Base-by-base conservation (phyloP, 2,797 vertebrate genomes). In the Ptychadena robeensis region DNA sequence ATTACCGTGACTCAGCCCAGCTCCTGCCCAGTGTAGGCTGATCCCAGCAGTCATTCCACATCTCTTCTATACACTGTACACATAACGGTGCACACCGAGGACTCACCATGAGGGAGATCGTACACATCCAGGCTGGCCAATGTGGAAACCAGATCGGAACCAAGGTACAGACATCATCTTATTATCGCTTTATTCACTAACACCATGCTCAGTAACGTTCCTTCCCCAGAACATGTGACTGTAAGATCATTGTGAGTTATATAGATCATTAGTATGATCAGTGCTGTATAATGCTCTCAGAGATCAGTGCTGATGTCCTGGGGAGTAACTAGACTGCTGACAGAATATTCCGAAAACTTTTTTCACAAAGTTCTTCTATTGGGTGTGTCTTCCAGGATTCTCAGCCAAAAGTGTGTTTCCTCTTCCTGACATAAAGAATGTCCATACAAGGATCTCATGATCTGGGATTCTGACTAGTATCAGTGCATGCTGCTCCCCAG, bases 61-160 rank as follows among this genome's bases (percentile, higher is more conserved):
- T 8, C 48, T 34, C 31, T 22, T 53, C 59, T 38, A 12, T 12
- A 69, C 72, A 31, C 44, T 7, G 48, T 66, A 9, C n/a, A n/a
- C n/a, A 48, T 48, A 48, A 25, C 22, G 31, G 82, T 10, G 28
- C 34, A 69, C 22, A 22, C 27, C 0, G 44, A 35, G 34, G 14
- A 38, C 12, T 14, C 82, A 88, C 86, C 85, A 97, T 97, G 96
- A 95, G 96, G 86, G 96, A 97, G 86, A 97, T 97, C 32, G 96
- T 97, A 81, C 96, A 97, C 87, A 95, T 97, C 88, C 96, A 97
- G 90, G 96, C 96, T 37, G 96, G 96, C 30, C 96, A 97, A 87
- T 98, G 96, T 28, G 96, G 96, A 8, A 97, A 98, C 89, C 96
- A 97, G 92, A 98, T 97, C 66, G 96, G 96, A 34, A 96, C 96